A percentile compares a stretch with the other conserved stretches of the same genome.
phyloP scores from a whole-genome alignment of 2,888 invertebrate genomes.

The Drosophila formosana region DNA sequence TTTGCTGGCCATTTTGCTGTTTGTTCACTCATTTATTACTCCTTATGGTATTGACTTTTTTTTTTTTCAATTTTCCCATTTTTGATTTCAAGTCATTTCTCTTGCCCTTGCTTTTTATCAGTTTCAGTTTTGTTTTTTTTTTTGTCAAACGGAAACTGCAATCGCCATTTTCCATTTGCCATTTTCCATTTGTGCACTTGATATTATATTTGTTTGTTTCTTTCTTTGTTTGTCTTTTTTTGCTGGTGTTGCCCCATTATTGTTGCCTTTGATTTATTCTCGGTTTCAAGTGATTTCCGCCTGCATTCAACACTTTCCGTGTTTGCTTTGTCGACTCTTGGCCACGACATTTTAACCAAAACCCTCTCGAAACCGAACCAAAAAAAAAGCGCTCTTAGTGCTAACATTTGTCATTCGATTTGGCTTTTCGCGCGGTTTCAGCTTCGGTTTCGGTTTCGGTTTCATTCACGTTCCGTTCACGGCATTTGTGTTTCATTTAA shows the following conservation, averaged over 20 bases:
- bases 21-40: constrained; percentile 61
- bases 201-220: constrained; percentile 28
- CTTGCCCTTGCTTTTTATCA: constrained; percentile 41
- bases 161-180: constrained; percentile 53
- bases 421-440: constrained; percentile 35
- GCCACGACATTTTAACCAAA: constrained; percentile 38
- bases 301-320: constrained; percentile 72
- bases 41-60: constrained; percentile 46
- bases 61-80: constrained; percentile 17
- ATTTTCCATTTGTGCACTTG: constrained; percentile 39
- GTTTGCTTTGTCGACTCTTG: constrained; percentile 56
- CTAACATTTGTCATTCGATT: constrained; percentile 70
- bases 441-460: constrained; percentile 28
- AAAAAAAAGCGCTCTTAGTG: constrained; percentile 41
- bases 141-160: constrained; percentile 49
- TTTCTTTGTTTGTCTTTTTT: constrained; percentile 26
- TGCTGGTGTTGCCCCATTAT: constrained; percentile 57
- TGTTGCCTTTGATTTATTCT: constrained; percentile 77
- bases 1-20: constrained; percentile 24
- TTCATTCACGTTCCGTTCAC: constrained; percentile 36
- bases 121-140: constrained; percentile 1
- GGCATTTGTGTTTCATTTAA: constrained; percentile 25
- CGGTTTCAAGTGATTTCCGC: constrained; percentile 81
- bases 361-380: too few relatives aligned
- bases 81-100: constrained; percentile 51